Percentiles rank a stretch among this genome's conserved stretches.
Conservation (phyloP, 2,113 vertebrate genomes). For the Tetrao urogallus region DNA sequence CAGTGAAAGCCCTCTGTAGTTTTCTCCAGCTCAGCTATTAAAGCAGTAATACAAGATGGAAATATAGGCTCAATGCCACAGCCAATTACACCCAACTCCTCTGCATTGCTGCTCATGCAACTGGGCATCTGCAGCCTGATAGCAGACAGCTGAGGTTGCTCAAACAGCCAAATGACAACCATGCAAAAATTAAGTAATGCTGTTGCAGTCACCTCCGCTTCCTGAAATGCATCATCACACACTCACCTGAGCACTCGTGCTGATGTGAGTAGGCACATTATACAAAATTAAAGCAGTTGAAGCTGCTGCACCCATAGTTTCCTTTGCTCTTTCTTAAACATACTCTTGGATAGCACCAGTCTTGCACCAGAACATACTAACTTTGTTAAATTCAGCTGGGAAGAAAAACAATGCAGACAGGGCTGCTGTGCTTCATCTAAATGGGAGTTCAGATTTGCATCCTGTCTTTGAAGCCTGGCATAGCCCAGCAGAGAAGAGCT, state of each 20-base stretch:
- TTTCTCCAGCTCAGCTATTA: not conserved
- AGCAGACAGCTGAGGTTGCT: not conserved
- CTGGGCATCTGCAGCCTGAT: not conserved
- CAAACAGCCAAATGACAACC: not conserved
- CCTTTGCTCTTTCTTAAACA: not conserved
- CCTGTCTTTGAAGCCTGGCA: not conserved
- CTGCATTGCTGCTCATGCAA: not conserved
- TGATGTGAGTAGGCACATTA: not conserved
- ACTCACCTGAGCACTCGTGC: not conserved
- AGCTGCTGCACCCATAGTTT: not conserved
- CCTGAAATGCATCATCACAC: not conserved
- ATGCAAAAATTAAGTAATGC: not conserved
- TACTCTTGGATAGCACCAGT: not conserved
- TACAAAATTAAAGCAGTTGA: not conserved
- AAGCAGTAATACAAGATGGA: not conserved
- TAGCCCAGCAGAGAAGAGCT: not conserved
- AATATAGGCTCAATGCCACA: not conserved
- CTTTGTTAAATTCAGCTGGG: not conserved
- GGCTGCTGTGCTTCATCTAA: not conserved
- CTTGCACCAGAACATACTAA: not conserved
- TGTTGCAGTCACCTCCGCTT: not conserved
- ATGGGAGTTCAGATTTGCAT: not conserved
- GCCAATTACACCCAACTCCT: not conserved
- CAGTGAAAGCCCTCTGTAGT: not conserved
- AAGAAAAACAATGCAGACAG: not conserved